phyloP scores from a whole-genome alignment of 2,888 invertebrate species.

The Augochlorella aurata region DNA sequence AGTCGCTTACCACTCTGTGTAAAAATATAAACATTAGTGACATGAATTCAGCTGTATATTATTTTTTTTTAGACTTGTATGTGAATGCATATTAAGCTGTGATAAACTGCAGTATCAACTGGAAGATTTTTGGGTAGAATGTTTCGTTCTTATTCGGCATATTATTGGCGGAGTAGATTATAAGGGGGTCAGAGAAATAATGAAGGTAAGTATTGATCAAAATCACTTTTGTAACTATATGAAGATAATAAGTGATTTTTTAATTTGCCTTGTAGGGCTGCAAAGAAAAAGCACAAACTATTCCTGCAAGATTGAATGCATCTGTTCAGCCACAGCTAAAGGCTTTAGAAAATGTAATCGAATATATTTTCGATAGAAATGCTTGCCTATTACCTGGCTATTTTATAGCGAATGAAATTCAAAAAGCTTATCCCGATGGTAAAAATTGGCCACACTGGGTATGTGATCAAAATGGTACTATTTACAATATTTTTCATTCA shows the following conservation, averaged over 20 bases:
- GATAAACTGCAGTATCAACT: conserved; percentile 92
- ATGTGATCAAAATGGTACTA: conserved; percentile 70
- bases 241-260: conserved; percentile 10
- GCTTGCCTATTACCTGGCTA: conserved; percentile 96
- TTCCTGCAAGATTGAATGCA: conserved; percentile 91
- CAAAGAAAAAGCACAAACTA: conserved; percentile 92
- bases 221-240: background rate
- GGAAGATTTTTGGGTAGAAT: conserved; percentile 94
- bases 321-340: conserved; percentile 91
- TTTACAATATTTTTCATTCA: background rate
- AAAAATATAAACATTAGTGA: too few relatives aligned
- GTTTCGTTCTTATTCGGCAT: conserved; percentile 91
- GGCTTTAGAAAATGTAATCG: conserved; percentile 91
- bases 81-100: conserved; percentile 92
- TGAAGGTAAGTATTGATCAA: conserved; percentile 87
- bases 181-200: conserved; percentile 95
- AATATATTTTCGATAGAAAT: conserved; percentile 95
- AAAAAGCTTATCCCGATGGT: conserved; percentile 92
- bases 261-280: conserved; percentile 85
- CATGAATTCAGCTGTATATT: background rate
- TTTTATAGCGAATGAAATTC: conserved; percentile 96
- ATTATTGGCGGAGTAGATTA: conserved; percentile 96
- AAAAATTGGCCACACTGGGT: conserved; percentile 96
- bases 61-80: conserved; percentile 86
- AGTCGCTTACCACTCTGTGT: too few relatives aligned